Base-by-base conservation (phyloP, 2,888 invertebrate genomes). In the Nipponacmea schrenckii region DNA sequence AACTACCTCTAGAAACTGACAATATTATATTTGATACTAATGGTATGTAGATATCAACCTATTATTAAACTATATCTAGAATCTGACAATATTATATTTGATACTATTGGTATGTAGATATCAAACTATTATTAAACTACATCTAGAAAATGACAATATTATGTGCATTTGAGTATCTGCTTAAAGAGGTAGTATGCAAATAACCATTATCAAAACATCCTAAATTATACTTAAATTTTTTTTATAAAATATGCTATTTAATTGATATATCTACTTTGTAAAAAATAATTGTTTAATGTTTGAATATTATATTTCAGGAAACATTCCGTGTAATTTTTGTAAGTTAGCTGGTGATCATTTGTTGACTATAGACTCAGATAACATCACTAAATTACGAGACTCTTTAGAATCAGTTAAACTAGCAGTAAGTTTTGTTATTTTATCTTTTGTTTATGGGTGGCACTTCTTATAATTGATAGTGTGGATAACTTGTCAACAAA, bases 331-430 rank as follows among this genome's bases (percentile, higher is more conserved):
- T 24, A 68, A 75, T 26, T 78, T 77, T 63, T 78, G 78, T 73
- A 74, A 69, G 14, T 63, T 68, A 71, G 75, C 75, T 24, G 70
- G 74, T 15, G 78, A 78, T 15, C 74, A 73, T 24, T 71, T 78
- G 3, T 65, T 71, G 27, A 44, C 68, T 17, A 63, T 73, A 62
- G 74, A 77, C 27, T 15, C 50, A 27, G 69, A 68, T 62, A 73
- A 75, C 68, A 70, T 75, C 31, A 74, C 76, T 17, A 75, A 75
- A 62, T 69, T 78, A 63, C 71, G 73, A 27, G 78, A 78, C 27
- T 70, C 75, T 27, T 39, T 78, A 62, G 78, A 78, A 31, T 67
- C 75, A 14, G 62, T 78, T 24, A 78, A 77, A 68, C 68, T 77
- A 5, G 72, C 70, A 14, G 78, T 78, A 69, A 71, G 78, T 68